Evolutionary conservation across 2,888 invertebrate genomes (phyloP).

Genomic region (Encarsia formosa): DNA sequence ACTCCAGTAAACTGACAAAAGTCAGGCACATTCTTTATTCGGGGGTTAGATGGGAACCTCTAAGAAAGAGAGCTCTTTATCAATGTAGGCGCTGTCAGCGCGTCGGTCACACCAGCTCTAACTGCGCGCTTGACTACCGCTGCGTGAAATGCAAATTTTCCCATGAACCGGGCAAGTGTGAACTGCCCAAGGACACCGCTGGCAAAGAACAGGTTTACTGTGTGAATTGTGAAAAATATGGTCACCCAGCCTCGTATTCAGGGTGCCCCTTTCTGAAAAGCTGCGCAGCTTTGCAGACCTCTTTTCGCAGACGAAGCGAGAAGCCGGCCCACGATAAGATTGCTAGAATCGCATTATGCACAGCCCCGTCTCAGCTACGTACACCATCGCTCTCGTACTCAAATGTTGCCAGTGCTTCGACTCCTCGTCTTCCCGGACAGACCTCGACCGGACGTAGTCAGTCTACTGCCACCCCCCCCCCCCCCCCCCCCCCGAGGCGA

Average conservation of each 20-base stretch:
- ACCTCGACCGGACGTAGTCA: no score
- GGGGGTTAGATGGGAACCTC: conserved; percentile 10
- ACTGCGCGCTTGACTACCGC: not conserved
- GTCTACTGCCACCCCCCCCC: not conserved
- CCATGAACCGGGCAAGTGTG: conserved; percentile 3
- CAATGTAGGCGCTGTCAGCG: conserved; percentile 18
- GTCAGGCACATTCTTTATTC: conserved; percentile 9
- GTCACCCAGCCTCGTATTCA: conserved; percentile 12
- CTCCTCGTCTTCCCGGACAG: no score
- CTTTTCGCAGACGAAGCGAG: no score
- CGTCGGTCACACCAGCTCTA: conserved; percentile 7
- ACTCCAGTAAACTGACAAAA: not conserved
- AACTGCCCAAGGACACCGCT: not conserved
- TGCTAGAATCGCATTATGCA: not conserved
- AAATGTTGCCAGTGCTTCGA: no score
- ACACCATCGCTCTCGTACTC: no score
- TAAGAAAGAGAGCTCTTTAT: conserved; percentile 3
- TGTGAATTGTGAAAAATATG: conserved; percentile 12
- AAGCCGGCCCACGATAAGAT: not conserved
- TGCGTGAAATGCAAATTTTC: conserved; percentile 14
- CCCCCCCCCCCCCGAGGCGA: not conserved
- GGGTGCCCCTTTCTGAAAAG: conserved; percentile 14
- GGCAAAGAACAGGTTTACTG: not conserved
- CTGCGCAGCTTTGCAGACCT: not conserved
- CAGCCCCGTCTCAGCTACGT: no score